Evolutionary conservation across 2,113 vertebrate species (phyloP).

Genomic region (Paedocypris sp.): DNA sequence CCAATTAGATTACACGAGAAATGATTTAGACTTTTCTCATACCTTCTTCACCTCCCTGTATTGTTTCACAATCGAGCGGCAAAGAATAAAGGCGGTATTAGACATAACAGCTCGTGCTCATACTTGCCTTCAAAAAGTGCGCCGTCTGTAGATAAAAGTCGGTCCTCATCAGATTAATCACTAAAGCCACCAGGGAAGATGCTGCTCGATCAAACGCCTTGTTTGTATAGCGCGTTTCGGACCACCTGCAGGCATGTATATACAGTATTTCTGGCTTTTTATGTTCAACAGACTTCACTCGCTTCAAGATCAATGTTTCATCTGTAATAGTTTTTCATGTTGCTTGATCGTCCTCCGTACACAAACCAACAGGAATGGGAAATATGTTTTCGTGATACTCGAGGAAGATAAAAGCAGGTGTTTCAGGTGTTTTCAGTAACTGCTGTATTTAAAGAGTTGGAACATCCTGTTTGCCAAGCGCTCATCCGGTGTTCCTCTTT

Average conservation of each 20-base stretch:
- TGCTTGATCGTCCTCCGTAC: conserved; percentile 35
- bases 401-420: conserved; percentile 60
- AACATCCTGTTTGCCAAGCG: conserved; percentile 49
- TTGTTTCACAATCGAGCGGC: not conserved
- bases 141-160: conserved; percentile 55
- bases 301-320: conserved; percentile 43
- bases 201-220: conserved; percentile 41
- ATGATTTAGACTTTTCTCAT: too few species aligned
- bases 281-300: conserved; percentile 43
- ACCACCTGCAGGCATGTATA: conserved; percentile 55
- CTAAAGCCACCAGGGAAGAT: conserved; percentile 52
- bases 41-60: not conserved
- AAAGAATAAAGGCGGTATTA: conserved; percentile 34
- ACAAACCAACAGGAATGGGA: conserved; percentile 49
- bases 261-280: conserved; percentile 34
- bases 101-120: conserved; percentile 62
- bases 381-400: conserved; percentile 55
- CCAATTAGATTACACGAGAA: too few species aligned
- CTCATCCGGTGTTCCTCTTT: conserved; percentile 27
- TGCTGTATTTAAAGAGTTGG: conserved; percentile 52
- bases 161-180: conserved; percentile 63
- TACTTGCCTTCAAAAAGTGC: conserved; percentile 46
- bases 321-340: conserved; percentile 38
- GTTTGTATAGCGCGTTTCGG: conserved; percentile 57
- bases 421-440: conserved; percentile 40